Conservation (phyloP, 92 coral and sea anemone genomes). For the Siderastrea siderea region DNA sequence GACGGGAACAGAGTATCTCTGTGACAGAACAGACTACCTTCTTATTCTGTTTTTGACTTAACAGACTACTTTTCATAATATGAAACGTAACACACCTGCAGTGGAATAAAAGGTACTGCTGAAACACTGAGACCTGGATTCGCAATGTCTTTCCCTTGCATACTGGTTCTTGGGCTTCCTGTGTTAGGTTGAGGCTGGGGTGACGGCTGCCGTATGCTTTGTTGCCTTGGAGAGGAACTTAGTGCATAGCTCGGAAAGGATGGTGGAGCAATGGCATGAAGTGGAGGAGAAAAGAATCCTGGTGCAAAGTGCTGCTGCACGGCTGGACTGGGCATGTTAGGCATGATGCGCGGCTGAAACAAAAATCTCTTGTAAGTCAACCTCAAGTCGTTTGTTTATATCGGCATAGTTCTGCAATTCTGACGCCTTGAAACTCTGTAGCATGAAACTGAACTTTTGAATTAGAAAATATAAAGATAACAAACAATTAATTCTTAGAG, state of each 20-base stretch:
- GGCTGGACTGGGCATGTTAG: slow-evolving; percentile 20
- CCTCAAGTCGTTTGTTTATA: no score
- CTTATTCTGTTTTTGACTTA: no score
- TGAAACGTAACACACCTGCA: slow-evolving; percentile 23
- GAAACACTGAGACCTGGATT: slow-evolving; percentile 11
- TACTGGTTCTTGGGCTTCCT: not conserved
- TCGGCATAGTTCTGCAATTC: not conserved
- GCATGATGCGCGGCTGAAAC: slow-evolving; percentile 48
- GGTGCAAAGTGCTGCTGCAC: slow-evolving; percentile 25
- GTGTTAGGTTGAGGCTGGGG: slow-evolving; percentile 6
- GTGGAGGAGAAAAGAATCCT: slow-evolving; percentile 24
- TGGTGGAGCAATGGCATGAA: slow-evolving; percentile 7
- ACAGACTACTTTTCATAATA: not conserved
- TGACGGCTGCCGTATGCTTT: slow-evolving; percentile 3
- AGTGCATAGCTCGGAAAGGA: not conserved
- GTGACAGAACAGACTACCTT: no score
- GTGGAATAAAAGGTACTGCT: slow-evolving; percentile 41
- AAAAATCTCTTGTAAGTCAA: not conserved
- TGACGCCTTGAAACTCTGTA: not conserved
- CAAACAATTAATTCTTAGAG: not conserved
- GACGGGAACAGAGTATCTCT: no score
- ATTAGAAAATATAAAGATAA: not conserved
- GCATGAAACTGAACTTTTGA: not conserved
- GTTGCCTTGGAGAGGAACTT: slow-evolving; percentile 7
- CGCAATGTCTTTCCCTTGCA: not conserved